Conservation (phyloP, 1,140 invertebrate genomes). For the Sminthurinus signatus region DNA sequence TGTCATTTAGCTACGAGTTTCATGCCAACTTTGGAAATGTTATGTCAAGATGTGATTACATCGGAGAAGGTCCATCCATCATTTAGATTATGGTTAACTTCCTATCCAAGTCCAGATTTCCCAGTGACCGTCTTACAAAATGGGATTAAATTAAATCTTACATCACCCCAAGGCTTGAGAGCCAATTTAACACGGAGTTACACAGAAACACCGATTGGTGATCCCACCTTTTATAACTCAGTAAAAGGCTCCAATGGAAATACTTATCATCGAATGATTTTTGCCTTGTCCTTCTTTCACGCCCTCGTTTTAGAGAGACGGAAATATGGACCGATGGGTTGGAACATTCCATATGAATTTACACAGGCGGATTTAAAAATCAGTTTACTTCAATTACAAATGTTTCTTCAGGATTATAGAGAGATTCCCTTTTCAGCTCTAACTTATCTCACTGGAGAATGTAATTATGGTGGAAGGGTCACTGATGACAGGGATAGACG, state of each 20-base stretch:
- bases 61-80: conserved; percentile 58
- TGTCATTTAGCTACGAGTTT: conserved; percentile 87
- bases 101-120: conserved; percentile 67
- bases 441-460: conserved; percentile 82
- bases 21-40: conserved; percentile 78
- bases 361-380: conserved; percentile 86
- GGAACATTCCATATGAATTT: conserved; percentile 93
- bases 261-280: conserved; percentile 53
- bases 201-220: conserved; percentile 51
- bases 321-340: conserved; percentile 82
- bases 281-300: conserved; percentile 83
- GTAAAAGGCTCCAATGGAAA: conserved; percentile 50
- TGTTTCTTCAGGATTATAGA: conserved; percentile 71
- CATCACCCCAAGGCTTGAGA: conserved; percentile 53
- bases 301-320: conserved; percentile 79
- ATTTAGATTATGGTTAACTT: conserved; percentile 88
- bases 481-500: conserved; percentile 86
- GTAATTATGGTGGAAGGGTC: conserved; percentile 89
- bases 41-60: conserved; percentile 63
- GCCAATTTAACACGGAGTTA: conserved; percentile 54
- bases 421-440: conserved; percentile 77
- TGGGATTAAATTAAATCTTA: conserved; percentile 56
- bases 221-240: conserved; percentile 55
- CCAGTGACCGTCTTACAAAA: conserved; percentile 55
- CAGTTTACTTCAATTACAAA: conserved; percentile 72